Evolutionary conservation across 2,888 invertebrate genomes (phyloP).

Genomic region (Hylaea fasciaria): DNA sequence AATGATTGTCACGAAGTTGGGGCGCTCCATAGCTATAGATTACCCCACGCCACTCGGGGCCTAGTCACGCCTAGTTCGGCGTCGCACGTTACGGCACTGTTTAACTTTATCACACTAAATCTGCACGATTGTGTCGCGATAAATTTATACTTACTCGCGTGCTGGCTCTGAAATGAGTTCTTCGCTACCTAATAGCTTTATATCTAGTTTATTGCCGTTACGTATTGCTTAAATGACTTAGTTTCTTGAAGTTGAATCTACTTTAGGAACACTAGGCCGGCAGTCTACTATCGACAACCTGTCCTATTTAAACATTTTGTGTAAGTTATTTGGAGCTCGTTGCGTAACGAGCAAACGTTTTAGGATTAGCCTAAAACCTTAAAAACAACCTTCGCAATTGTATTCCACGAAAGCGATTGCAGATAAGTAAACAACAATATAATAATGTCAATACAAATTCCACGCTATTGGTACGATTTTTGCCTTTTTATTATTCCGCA

Average conservation of each 20-base stretch:
- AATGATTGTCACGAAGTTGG: constrained; percentile 51
- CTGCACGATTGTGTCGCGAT: constrained; percentile 61
- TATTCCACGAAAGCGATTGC: constrained; percentile 22
- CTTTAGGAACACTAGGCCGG: constrained; percentile 1
- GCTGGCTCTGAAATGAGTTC: constrained; percentile 48
- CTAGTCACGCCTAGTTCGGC: constrained; percentile 62
- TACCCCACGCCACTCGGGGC: constrained; percentile 62
- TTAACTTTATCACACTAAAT: constrained; percentile 66
- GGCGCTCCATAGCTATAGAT: constrained; percentile 56
- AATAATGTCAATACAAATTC: constrained; percentile 34
- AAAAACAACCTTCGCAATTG: constrained; percentile 16
- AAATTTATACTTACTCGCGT: constrained; percentile 61
- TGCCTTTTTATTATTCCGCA: constrained; percentile 61
- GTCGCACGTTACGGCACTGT: constrained; percentile 56
- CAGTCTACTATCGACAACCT: too few relatives aligned
- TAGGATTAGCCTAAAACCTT: not conserved
- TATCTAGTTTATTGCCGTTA: constrained; percentile 23
- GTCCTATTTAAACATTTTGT: too few relatives aligned
- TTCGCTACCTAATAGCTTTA: constrained; percentile 31
- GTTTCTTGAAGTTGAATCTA: constrained; percentile 13
- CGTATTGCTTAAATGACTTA: constrained; percentile 17
- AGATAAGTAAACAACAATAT: constrained; percentile 31
- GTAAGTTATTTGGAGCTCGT: not conserved
- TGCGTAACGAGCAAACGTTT: too few relatives aligned
- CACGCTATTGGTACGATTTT: constrained; percentile 36